Evolutionary conservation across 2,888 invertebrate species (phyloP), one percentile per base, ranked within the genome.

Genomic region (Anaspis maculata): DNA sequence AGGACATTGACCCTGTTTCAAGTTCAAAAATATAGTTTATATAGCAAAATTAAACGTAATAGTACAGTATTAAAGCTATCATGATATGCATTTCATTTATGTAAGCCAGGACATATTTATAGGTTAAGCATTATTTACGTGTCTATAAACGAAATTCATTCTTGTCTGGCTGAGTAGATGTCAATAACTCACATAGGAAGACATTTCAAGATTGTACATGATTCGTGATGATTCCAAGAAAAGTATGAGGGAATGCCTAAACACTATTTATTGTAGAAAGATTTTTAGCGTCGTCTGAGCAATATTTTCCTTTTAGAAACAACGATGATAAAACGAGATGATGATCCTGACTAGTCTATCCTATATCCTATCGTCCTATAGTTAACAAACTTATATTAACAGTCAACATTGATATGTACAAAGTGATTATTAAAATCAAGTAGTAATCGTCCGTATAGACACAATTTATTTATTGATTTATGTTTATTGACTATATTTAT

Each of bases 341-440:
- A 54, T 51, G 51, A 54, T 55, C 41, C 47, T 52, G 54, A 51
- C 52, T 54, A 54, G 49, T 54, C 51, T 54, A 56, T 51, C 51
- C 54, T 57, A n/a, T n/a, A n/a, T n/a, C n/a, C n/a, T n/a, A n/a
- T n/a, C n/a, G n/a, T n/a, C n/a, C n/a, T n/a, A 56, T 42, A 45
- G 39, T 44, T 49, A 56, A 56, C 54, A 52, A 46, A 32, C 57
- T 61, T 60, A 57, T 49, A 52, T 45, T 59, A 63, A 62, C 61
- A 62, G 61, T 62, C 61, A 63, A 64, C 62, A 62, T 59, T 61
- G 59, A 62, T 64, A 63, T 63, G 56, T 59, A 61, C 57, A 60
- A 45, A 57, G 56, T 59, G 55, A 48, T 48, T 43, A 32, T 48
- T 42, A 39, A 46, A 38, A 38, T 31, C 27, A 26, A 36, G 29